Percentiles rank a stretch among this genome's conserved stretches.
Conservation (phyloP, 2,797 vertebrate genomes). For the Hemitrygon akajei region DNA sequence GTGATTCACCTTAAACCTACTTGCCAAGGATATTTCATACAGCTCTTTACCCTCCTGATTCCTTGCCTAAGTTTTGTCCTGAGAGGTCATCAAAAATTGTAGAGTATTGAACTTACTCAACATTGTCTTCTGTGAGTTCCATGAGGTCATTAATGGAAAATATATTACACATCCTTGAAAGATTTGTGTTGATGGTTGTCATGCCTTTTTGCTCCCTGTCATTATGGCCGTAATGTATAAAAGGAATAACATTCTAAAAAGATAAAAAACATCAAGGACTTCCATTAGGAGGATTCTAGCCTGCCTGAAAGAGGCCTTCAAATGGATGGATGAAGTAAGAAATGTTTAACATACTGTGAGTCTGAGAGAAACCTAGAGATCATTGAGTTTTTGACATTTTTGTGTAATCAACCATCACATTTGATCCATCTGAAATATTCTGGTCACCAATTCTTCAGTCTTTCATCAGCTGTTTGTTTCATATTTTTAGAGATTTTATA, state of each 20-base stretch:
- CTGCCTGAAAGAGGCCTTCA: background rate
- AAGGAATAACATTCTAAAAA: background rate
- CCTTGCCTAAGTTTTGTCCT: too few species aligned
- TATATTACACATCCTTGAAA: background rate
- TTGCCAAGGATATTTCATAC: too few species aligned
- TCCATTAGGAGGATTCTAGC: background rate
- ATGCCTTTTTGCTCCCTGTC: background rate
- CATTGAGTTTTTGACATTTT: conserved; percentile 65
- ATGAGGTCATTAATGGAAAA: background rate
- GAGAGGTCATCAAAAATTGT: background rate
- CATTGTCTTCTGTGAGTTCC: background rate
- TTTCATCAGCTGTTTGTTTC: conserved; percentile 58
- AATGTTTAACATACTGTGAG: background rate
- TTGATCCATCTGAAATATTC: conserved; percentile 50
- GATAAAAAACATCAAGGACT: background rate
- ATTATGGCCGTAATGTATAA: background rate
- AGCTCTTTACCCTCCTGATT: too few species aligned
- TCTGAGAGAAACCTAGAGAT: conserved; percentile 43
- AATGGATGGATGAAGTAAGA: background rate
- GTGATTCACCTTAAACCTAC: too few species aligned
- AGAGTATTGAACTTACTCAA: background rate
- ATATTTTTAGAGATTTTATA: conserved; percentile 44
- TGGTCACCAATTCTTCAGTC: conserved; percentile 47
- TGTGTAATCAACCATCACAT: conserved; percentile 63
- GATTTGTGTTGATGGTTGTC: background rate